Percentiles rank a stretch among this genome's conserved stretches.
phyloP scores from a whole-genome alignment of 1,140 invertebrate species.

The Bombus sibiricus region DNA sequence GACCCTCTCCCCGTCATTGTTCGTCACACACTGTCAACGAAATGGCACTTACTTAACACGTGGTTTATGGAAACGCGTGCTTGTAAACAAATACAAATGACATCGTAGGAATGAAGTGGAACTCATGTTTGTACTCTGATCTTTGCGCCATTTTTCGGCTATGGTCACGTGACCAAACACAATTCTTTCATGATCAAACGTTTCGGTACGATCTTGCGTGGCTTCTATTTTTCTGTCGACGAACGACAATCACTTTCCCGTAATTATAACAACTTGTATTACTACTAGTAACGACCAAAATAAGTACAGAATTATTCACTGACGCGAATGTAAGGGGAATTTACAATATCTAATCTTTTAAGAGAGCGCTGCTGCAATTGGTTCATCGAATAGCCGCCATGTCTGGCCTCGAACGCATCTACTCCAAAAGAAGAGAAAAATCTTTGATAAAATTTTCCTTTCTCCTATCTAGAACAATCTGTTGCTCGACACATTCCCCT shows the following conservation, averaged over 20 bases:
- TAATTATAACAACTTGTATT: conserved; percentile 45
- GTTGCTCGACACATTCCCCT: neutral
- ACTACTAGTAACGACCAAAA: conserved; percentile 71
- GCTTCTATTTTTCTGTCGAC: conserved; percentile 6
- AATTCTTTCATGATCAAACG: conserved; percentile 76
- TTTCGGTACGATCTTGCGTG: conserved; percentile 37
- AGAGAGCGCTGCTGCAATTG: conserved; percentile 71
- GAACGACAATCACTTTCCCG: conserved; percentile 36
- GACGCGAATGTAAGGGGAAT: conserved; percentile 64
- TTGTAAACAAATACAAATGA: conserved; percentile 87
- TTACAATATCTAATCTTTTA: conserved; percentile 50
- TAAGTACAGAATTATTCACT: conserved; percentile 66
- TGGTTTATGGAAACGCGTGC: conserved; percentile 83
- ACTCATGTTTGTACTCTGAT: conserved; percentile 83
- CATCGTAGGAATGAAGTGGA: conserved; percentile 83
- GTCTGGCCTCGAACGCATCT: conserved; percentile 55
- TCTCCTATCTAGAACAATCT: neutral
- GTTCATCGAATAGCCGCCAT: conserved; percentile 70
- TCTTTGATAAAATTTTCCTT: conserved; percentile 12
- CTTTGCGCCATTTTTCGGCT: conserved; percentile 85
- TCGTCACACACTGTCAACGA: conserved; percentile 51
- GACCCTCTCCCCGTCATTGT: conserved; percentile 92
- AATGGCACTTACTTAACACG: conserved; percentile 77
- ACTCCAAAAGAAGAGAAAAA: conserved; percentile 19
- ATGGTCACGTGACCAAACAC: conserved; percentile 85